A percentile compares a stretch with the other conserved stretches of the same genome.
phyloP scores from a whole-genome alignment of 2,797 vertebrate genomes.

The Gallinago nigripennis region DNA sequence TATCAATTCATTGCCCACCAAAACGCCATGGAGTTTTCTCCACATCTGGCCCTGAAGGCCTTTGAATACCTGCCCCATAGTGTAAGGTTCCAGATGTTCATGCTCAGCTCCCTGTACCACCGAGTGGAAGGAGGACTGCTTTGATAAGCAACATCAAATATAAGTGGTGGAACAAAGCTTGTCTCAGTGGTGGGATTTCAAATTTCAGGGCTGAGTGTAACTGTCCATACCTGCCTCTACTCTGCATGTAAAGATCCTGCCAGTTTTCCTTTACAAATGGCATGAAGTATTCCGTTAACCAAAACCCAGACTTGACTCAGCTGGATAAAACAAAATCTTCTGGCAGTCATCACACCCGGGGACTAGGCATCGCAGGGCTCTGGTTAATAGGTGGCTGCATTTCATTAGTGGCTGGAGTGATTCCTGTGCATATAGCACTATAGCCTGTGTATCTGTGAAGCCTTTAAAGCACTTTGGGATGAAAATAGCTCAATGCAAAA shows the following conservation, averaged over 20 bases:
- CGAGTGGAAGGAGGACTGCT: neutral
- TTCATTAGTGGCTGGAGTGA: slow-evolving; percentile 44
- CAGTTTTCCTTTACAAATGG: neutral
- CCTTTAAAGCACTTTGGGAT: neutral
- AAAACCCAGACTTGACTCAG: neutral
- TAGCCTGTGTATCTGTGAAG: slow-evolving; percentile 12
- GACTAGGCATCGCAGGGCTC: neutral
- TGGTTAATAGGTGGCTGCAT: slow-evolving; percentile 40
- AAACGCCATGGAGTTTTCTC: neutral
- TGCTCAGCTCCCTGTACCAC: neutral
- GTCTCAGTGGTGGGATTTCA: neutral
- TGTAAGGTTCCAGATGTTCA: neutral
- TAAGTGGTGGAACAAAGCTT: neutral
- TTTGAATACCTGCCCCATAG: neutral
- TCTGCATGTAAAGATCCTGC: neutral
- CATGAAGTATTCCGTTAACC: neutral
- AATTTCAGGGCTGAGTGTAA: neutral
- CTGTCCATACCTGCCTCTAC: neutral
- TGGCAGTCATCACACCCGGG: neutral
- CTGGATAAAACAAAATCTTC: neutral
- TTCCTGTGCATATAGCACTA: slow-evolving; percentile 26
- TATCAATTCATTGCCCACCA: neutral
- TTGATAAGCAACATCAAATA: neutral
- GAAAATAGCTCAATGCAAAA: slow-evolving; percentile 47
- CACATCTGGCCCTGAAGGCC: neutral